phyloP scores from a whole-genome alignment of 1,140 invertebrate species.

The Vanessa tameamea region DNA sequence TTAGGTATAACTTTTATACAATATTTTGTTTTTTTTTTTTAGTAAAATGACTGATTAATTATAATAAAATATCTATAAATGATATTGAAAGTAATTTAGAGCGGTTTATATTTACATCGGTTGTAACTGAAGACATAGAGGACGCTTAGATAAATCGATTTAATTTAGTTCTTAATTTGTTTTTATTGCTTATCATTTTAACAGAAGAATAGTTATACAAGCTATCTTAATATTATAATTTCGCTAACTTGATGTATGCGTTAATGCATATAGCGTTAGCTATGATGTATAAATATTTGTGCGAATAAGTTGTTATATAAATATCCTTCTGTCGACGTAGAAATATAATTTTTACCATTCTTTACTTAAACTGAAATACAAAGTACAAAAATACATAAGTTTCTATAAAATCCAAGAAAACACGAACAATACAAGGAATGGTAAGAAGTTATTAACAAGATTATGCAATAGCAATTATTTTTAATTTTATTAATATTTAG shows the following conservation, averaged over 20 bases:
- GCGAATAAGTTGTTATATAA: slow-evolving; percentile 40
- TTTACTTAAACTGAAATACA: slow-evolving; percentile 40
- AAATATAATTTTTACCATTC: slow-evolving; percentile 41
- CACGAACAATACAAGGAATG: slow-evolving; percentile 63
- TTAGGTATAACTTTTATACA: slow-evolving; percentile 64
- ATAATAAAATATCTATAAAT: slow-evolving; percentile 36
- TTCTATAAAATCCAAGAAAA: slow-evolving; percentile 52
- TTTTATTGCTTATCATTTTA: slow-evolving; percentile 35
- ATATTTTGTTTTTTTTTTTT: slow-evolving; percentile 41
- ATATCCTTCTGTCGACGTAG: slow-evolving; percentile 37
- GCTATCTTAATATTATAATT: slow-evolving; percentile 11
- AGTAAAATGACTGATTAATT: slow-evolving; percentile 40
- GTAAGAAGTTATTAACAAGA: slow-evolving; percentile 59
- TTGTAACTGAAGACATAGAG: slow-evolving; percentile 13
- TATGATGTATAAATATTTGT: slow-evolving; percentile 38
- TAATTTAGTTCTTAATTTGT: slow-evolving; percentile 27
- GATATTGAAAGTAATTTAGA: slow-evolving; percentile 25
- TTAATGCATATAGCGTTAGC: not conserved
- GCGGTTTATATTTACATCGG: slow-evolving; percentile 39
- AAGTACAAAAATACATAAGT: slow-evolving; percentile 55
- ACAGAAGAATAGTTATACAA: slow-evolving; percentile 40
- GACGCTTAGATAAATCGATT: slow-evolving; percentile 17
- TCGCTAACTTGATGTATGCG: slow-evolving; percentile 1
- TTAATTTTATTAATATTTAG: slow-evolving; percentile 31
- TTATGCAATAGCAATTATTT: slow-evolving; percentile 47